Evolutionary conservation across 1,140 invertebrate species (phyloP), one percentile per base, ranked within the genome.

Genomic region (Drosophila teissieri): DNA sequence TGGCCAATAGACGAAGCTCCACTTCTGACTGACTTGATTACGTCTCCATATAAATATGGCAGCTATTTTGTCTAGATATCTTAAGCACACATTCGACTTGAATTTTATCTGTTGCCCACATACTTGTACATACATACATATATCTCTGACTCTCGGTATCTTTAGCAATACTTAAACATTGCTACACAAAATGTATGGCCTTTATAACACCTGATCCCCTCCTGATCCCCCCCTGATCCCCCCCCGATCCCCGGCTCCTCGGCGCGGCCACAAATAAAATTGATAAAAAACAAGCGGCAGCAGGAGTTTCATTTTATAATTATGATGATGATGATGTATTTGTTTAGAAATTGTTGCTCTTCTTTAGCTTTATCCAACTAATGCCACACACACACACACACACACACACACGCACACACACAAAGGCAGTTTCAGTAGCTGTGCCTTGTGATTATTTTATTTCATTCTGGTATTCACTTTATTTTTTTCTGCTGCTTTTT

Each of bases 1-100:
- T 14, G 42, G 24, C 68, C 68, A 72, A 72, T 72, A 68, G 51
- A 72, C 64, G 15, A 42, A n/a, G 45, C 51, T 56, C 44, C 36
- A 57, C 60, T 56, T 74, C 4, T 24, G 79, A 85, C 63, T 78
- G 81, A 88, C 83, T 79, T 88, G 83, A 80, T 88, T 88, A 88
- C 79, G 84, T 89, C 72, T 88, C 83, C 83, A 82, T 73, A 89
- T 80, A 88, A 89, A 88, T 88, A 88, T 88, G 83, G 83, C 83
- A 88, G 83, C 84, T 77, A 80, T 88, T 88, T 72, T 76, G 57
- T 76, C 58, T 70, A 39, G 77, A 80, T 85, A 85, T 84, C 81
- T 84, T 84, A 52, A 49, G 68, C 60, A 83, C 42, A 83, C 67
- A 83, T 80, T 88, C 63, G 78, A 67, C 78, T 72, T 57, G 19